phyloP scores from a whole-genome alignment of 2,797 vertebrate genomes.

The Malurus splendens region DNA sequence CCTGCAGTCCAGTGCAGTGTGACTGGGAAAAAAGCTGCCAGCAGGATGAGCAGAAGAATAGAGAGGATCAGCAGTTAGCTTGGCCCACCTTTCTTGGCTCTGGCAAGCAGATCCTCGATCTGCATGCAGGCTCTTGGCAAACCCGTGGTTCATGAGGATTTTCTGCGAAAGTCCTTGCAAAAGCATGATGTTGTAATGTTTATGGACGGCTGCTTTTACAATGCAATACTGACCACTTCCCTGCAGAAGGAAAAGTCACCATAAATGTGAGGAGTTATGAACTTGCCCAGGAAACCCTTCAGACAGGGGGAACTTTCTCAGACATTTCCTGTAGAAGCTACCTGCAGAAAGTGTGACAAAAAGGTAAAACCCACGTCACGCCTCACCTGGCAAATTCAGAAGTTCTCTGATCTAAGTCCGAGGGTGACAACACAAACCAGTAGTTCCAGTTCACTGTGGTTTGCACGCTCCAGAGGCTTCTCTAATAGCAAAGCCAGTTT shows the following conservation, averaged over 20 bases:
- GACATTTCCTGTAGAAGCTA: not conserved
- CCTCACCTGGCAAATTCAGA: constrained; percentile 10
- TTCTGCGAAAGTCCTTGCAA: not conserved
- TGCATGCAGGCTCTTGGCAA: not conserved
- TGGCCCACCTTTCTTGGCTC: not conserved
- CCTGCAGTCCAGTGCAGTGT: not conserved
- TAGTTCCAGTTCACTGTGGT: not conserved
- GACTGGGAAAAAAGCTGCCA: not conserved
- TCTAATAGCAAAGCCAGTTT: not conserved
- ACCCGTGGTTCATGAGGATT: not conserved
- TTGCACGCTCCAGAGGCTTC: not conserved
- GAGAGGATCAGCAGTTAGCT: not conserved
- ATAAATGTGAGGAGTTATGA: accelerated
- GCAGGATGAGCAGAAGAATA: not conserved
- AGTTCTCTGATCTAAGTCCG: not conserved
- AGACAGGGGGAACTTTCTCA: not conserved
- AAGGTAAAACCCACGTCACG: not conserved
- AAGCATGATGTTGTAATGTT: not conserved
- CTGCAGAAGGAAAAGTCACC: not conserved
- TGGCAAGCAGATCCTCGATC: not conserved
- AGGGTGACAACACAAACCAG: not conserved
- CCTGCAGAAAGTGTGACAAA: not conserved
- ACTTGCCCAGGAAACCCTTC: not conserved
- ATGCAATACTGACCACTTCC: not conserved
- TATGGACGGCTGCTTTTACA: not conserved